Percentiles rank a stretch among this genome's conserved stretches.
phyloP scores from a whole-genome alignment of 2,888 invertebrate genomes.

The Leucophenga montana region DNA sequence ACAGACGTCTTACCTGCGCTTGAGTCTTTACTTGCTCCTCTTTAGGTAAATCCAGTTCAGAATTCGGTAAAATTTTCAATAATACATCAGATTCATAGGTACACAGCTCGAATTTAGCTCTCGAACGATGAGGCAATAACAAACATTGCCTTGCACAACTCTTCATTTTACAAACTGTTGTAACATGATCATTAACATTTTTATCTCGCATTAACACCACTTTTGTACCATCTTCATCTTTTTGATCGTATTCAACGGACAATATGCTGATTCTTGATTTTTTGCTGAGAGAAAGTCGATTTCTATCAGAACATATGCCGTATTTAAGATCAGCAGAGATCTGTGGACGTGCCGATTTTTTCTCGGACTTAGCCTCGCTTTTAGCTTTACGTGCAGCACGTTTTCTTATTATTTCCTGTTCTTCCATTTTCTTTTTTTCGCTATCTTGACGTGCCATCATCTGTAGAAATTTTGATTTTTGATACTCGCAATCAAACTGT shows the following conservation, averaged over 20 bases:
- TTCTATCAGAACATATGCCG: too few species aligned
- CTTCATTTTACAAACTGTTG: background rate
- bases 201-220: background rate
- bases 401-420: background rate
- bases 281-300: too few species aligned
- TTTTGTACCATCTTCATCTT: background rate
- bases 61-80: background rate
- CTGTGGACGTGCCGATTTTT: too few species aligned
- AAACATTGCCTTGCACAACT: background rate
- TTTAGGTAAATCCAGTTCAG: background rate
- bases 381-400: too few species aligned
- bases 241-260: slow-evolving; percentile 1
- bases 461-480: background rate
- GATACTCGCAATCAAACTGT: slow-evolving; percentile 7
- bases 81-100: background rate
- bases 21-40: background rate
- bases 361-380: too few species aligned
- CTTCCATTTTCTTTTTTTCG: background rate
- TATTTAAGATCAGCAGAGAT: too few species aligned
- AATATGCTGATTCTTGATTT: too few species aligned
- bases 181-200: background rate
- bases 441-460: background rate
- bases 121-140: background rate
- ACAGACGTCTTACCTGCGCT: background rate
- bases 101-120: background rate